These are phyloP conservation scores for Eolophus roseicapilla DNA, from an alignment of 2,113 vertebrate species.

Conservation along the genomic window DNA sequence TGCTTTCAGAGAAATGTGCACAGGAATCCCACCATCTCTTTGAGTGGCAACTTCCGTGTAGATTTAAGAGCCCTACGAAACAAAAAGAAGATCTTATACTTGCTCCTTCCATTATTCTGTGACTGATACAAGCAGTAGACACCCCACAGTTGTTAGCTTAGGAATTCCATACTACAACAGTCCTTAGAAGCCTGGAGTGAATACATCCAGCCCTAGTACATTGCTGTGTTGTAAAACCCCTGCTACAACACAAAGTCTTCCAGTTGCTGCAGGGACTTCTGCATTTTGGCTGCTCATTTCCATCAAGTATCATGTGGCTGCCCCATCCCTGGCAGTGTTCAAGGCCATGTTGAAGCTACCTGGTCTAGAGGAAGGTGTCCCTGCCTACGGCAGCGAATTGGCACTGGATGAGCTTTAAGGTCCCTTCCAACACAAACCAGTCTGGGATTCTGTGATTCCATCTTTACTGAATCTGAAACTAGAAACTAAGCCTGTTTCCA, in stretches of 20 bases:
- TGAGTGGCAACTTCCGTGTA: background rate
- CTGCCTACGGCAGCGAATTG: background rate
- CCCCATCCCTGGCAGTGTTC: background rate
- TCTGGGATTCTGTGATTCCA: background rate
- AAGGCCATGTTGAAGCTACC: background rate
- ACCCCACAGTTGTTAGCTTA: background rate
- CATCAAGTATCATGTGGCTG: background rate
- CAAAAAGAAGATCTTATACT: background rate
- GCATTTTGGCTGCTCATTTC: too few species aligned
- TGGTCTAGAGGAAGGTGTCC: background rate
- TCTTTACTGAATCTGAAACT: background rate
- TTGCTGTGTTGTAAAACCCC: background rate
- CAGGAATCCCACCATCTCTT: background rate
- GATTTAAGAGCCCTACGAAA: background rate
- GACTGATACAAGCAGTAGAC: background rate
- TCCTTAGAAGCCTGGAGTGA: background rate
- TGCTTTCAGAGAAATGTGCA: background rate
- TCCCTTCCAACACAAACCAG: background rate
- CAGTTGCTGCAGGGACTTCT: background rate
- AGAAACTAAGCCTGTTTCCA: background rate
- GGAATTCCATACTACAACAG: background rate
- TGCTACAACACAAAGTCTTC: background rate
- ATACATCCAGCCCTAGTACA: background rate
- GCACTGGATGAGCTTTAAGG: background rate
- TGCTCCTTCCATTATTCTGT: background rate